Evolutionary conservation across 1,140 invertebrate species (phyloP), one percentile per base, ranked within the genome.

Genomic region (Aleiodes sp.): DNA sequence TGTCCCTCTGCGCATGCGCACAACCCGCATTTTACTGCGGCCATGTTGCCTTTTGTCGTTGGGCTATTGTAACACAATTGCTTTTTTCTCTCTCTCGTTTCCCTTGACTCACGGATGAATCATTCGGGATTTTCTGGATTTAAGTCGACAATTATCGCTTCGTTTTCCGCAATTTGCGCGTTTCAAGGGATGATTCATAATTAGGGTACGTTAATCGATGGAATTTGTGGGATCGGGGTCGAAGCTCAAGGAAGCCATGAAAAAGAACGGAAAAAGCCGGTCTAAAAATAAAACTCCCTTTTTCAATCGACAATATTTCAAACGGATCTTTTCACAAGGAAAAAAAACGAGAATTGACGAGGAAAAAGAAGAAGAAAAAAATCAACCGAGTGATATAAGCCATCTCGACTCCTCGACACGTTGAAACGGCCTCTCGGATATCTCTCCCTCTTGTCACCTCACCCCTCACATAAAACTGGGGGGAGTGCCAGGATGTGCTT

Each of bases 401-500:
- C 65, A 41, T 37, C 63, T 65, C 41, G 56, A 65, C 65, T 65
- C 43, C 64, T 65, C 56, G 43, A 46, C 64, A 65, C 64, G 29
- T 46, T 19, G 46, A 46, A 52, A 43, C 26, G 43, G 60, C 24
- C 64, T 31, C 74, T 70, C 74, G 73, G 75, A 74, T 80, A 80
- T 82, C 77, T 78, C 77, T 79, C 80, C 77, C 80, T 79, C 63
- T 61, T 76, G 78, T 76, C 75, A 65, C 76, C 73, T 67, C 76
- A 71, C 71, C 73, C 73, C 75, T 76, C 76, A 59, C 28, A n/a
- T 29, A 52, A 71, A 77, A 77, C 79, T 78, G 79, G 83, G 83
- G 56, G 83, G 83, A 84, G 83, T 85, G 83, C 83, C 84, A 84
- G 84, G 84, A 84, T 84, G 83, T 83, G 84, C 82, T 85, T 81